Conservation (phyloP, 2,797 vertebrate genomes). For the Coilia nasus region DNA sequence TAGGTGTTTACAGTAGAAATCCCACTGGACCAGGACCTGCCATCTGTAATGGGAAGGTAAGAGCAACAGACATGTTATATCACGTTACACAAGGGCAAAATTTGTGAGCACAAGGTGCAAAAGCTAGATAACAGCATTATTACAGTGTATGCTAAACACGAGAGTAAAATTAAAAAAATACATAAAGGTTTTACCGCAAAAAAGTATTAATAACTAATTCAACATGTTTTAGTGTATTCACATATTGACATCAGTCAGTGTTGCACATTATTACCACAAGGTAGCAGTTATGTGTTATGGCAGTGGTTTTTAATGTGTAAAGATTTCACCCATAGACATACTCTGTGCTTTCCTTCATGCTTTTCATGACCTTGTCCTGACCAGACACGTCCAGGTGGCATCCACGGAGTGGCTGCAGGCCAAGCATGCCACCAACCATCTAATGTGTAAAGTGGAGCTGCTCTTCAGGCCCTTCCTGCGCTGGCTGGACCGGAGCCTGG, state of each 20-base stretch:
- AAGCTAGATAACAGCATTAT: neutral
- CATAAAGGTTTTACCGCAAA: neutral
- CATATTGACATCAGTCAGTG: no score
- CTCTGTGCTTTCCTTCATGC: neutral
- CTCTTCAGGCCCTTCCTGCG: slow-evolving; percentile 80
- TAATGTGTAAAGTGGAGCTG: slow-evolving; percentile 81
- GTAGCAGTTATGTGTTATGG: neutral
- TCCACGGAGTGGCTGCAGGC: slow-evolving; percentile 80
- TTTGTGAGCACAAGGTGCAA: neutral
- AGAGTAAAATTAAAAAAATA: neutral
- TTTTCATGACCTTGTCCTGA: neutral
- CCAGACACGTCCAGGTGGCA: slow-evolving; percentile 74
- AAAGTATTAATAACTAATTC: no score
- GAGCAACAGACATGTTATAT: neutral
- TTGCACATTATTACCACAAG: no score
- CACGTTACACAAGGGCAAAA: neutral
- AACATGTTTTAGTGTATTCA: neutral
- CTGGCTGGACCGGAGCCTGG: slow-evolving; percentile 84
- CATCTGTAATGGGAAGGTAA: slow-evolving; percentile 79
- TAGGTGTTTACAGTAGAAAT: slow-evolving; percentile 81
- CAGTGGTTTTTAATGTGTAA: neutral
- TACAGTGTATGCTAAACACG: neutral
- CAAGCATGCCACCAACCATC: slow-evolving; percentile 81
- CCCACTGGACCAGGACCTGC: slow-evolving; percentile 80
- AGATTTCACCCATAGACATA: neutral